Evolutionary conservation across 2,797 vertebrate genomes (phyloP).

Genomic region (Eurystomus glaucurus): DNA sequence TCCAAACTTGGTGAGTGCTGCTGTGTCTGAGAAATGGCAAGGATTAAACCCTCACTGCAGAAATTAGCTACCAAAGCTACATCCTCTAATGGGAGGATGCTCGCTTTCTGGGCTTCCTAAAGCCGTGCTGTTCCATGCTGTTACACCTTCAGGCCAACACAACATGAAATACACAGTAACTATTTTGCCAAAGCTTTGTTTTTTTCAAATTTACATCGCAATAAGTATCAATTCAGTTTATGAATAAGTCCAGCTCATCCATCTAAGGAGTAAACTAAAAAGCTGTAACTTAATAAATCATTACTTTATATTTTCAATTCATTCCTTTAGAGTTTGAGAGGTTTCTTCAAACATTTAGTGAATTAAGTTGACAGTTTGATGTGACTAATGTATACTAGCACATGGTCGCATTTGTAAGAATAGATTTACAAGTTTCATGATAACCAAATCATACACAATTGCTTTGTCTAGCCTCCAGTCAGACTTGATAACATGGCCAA

Average conservation of each 20-base stretch:
- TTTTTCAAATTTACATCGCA: background rate
- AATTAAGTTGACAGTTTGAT: constrained; percentile 28
- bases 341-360: constrained; percentile 18
- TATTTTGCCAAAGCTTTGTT: constrained; percentile 8
- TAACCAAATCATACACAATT: background rate
- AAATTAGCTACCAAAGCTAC: background rate
- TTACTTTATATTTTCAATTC: constrained; percentile 8
- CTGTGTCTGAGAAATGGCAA: background rate
- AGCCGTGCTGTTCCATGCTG: background rate
- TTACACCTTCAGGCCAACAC: background rate
- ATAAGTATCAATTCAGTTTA: background rate
- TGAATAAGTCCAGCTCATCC: constrained; percentile 5
- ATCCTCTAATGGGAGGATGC: background rate
- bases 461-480: constrained; percentile 23
- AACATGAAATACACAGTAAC: background rate
- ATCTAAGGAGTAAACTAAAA: background rate
- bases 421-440: constrained; percentile 26
- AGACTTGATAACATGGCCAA: background rate
- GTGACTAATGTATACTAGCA: background rate
- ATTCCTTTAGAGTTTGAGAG: constrained; percentile 14
- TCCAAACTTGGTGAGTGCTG: background rate
- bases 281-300: constrained; percentile 39
- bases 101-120: background rate
- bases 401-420: constrained; percentile 4
- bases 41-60: background rate